Conservation (phyloP, 2,113 vertebrate genomes). For the Chloroceryle aenea region DNA sequence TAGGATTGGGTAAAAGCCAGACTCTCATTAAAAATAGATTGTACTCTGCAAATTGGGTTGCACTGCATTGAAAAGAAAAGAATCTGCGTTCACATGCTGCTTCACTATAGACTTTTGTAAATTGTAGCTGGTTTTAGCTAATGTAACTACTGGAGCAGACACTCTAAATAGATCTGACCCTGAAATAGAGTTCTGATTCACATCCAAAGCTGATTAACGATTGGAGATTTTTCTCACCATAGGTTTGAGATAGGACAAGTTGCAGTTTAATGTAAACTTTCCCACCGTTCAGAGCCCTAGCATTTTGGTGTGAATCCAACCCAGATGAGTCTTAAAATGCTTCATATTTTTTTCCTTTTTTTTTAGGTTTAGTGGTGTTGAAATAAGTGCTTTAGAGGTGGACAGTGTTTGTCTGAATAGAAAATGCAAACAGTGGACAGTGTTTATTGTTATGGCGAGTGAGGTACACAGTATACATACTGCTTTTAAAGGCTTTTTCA, state of each 20-base stretch:
- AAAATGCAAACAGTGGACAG: neutral
- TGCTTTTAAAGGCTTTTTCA: neutral
- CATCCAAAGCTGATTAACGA: constrained; percentile 21
- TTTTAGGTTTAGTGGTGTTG: neutral
- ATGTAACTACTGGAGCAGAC: constrained; percentile 47
- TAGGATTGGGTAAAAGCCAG: constrained; percentile 49
- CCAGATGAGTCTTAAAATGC: neutral
- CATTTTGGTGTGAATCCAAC: neutral
- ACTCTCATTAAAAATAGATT: constrained; percentile 57
- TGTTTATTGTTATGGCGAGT: neutral
- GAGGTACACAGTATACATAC: neutral
- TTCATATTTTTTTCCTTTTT: neutral
- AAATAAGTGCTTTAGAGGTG: constrained; percentile 19
- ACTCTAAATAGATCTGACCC: constrained; percentile 2
- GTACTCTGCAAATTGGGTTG: neutral
- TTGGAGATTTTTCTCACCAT: neutral
- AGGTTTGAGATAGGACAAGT: neutral
- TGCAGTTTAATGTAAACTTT: neutral
- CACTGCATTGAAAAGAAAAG: constrained; percentile 43
- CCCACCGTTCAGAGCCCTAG: neutral
- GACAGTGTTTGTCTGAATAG: neutral
- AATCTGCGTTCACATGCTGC: neutral
- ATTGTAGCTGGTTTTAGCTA: constrained; percentile 7
- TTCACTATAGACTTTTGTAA: constrained; percentile 1
- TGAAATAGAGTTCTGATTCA: constrained; percentile 21